These are phyloP conservation scores for Acrocephalus kingi DNA, from an alignment of 2,113 vertebrate genomes.

Conservation along the genomic window DNA sequence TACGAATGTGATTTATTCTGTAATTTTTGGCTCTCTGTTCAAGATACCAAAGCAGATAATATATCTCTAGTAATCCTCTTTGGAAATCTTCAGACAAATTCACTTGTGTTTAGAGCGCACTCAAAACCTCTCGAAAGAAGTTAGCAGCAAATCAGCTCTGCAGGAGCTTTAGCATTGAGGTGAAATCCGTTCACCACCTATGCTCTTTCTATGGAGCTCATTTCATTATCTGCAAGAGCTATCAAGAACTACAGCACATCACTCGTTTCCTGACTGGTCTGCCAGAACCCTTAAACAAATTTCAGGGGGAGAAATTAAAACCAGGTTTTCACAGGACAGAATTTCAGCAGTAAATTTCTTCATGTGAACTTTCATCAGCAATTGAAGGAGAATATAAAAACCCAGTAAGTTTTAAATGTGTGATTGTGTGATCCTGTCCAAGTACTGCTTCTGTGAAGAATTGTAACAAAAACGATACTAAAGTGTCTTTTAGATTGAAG, in stretches of 20 bases:
- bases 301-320: neutral
- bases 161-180: neutral
- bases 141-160: neutral
- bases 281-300: neutral
- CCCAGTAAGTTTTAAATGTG: neutral
- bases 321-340: neutral
- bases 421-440: neutral
- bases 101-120: neutral
- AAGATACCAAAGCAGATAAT: constrained; percentile 31
- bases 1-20: constrained; percentile 34
- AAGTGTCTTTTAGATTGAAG: neutral
- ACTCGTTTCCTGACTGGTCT: neutral
- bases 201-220: neutral
- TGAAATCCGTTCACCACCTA: neutral
- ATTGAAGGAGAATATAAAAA: neutral
- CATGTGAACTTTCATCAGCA: neutral
- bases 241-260: neutral
- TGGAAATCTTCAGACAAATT: constrained; percentile 6
- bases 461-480: neutral
- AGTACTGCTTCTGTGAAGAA: neutral
- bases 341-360: neutral
- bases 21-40: neutral
- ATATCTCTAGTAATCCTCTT: constrained; percentile 12
- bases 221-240: neutral
- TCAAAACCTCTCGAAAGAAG: neutral